Evolutionary conservation across 2,888 invertebrate species (phyloP).

Genomic region (Leptinotarsa tumamoca): DNA sequence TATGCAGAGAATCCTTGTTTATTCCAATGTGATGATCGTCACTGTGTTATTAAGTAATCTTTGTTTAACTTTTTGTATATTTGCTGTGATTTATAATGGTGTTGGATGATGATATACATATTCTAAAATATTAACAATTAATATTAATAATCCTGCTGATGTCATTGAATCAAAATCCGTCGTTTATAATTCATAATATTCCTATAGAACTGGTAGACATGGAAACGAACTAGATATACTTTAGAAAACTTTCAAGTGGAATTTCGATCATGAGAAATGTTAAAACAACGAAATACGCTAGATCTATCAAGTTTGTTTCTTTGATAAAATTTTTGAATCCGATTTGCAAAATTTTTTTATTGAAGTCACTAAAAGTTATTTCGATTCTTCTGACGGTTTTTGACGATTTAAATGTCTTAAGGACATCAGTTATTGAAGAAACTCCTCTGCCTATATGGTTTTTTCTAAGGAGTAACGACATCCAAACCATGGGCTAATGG

Average conservation of each 20-base stretch:
- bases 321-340: background rate
- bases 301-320: background rate
- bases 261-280: slow-evolving; percentile 31
- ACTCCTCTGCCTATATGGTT: slow-evolving; percentile 57
- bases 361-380: background rate
- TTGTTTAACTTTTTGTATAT: slow-evolving; percentile 61
- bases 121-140: slow-evolving; percentile 60
- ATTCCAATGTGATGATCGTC: slow-evolving; percentile 58
- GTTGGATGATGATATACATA: slow-evolving; percentile 62
- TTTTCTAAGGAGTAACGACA: slow-evolving; percentile 54
- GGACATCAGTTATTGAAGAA: slow-evolving; percentile 45
- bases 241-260: background rate
- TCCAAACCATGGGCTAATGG: slow-evolving; percentile 60
- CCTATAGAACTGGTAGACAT: background rate
- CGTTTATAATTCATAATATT: slow-evolving; percentile 3
- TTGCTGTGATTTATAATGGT: slow-evolving; percentile 64
- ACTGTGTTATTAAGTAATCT: slow-evolving; percentile 59
- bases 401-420: slow-evolving; percentile 50
- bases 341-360: background rate
- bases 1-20: slow-evolving; percentile 60
- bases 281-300: slow-evolving; percentile 34
- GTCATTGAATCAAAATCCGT: slow-evolving; percentile 52
- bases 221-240: slow-evolving; percentile 3
- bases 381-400: slow-evolving; percentile 34
- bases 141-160: slow-evolving; percentile 47